Percentiles rank a stretch among this genome's conserved stretches.
Evolutionary conservation across 2,888 invertebrate species (phyloP).

Genomic region (Perizoma affinitatum): DNA sequence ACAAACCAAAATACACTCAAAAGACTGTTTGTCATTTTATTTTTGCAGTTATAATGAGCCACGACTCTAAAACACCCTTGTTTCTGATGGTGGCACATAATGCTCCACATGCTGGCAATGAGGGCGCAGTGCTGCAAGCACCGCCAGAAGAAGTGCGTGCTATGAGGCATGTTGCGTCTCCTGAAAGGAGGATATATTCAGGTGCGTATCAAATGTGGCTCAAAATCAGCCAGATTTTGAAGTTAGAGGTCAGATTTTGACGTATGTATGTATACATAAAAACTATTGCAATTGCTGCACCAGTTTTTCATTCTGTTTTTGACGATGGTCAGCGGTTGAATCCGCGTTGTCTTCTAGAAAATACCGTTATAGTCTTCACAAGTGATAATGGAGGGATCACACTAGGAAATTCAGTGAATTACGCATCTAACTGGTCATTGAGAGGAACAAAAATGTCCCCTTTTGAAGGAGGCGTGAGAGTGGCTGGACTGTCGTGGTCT

Average conservation of each 20-base stretch:
- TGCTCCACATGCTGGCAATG: conserved; percentile 91
- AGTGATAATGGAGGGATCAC: conserved; percentile 95
- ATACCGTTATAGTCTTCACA: conserved; percentile 93
- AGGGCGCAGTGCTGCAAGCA: conserved; percentile 88
- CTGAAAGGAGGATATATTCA: conserved; percentile 88
- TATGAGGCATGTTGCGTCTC: conserved; percentile 88
- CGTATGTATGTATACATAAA: no score
- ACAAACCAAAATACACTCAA: no score
- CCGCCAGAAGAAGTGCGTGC: conserved; percentile 87
- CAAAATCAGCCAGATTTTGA: no score
- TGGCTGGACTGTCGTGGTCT: conserved; percentile 89
- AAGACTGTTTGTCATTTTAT: not conserved
- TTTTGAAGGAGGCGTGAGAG: conserved; percentile 93
- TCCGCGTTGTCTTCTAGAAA: conserved; percentile 84
- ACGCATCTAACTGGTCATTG: conserved; percentile 91
- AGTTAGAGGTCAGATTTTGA: no score
- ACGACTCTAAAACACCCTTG: conserved; percentile 85
- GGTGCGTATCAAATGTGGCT: conserved; percentile 73
- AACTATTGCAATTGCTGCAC: no score
- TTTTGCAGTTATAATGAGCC: conserved; percentile 80
- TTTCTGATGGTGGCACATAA: conserved; percentile 92
- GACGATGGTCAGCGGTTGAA: conserved; percentile 10
- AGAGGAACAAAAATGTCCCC: conserved; percentile 90
- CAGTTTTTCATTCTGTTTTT: conserved; percentile 10
- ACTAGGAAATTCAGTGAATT: conserved; percentile 87